These are phyloP conservation scores for Cynopterus brachyotis DNA, from an alignment of 2,113 vertebrate species.

Conservation along the genomic window DNA sequence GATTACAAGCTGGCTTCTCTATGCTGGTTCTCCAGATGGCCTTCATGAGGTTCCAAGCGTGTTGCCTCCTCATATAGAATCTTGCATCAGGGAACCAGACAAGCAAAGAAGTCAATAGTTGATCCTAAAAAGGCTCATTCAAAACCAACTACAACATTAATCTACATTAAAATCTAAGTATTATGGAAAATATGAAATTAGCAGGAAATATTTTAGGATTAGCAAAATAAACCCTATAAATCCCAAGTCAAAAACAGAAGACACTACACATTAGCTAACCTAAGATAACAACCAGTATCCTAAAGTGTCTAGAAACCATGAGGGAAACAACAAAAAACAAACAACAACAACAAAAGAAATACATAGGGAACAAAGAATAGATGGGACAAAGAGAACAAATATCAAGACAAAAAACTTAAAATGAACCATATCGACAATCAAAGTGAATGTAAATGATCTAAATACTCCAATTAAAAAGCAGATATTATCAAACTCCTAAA, in stretches of 20 bases:
- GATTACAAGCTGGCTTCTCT: not conserved
- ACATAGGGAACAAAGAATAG: not conserved
- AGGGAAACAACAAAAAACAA: not conserved
- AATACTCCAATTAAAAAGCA: not conserved
- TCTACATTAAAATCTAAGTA: not conserved
- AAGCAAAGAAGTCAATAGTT: not conserved
- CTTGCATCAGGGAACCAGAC: not conserved
- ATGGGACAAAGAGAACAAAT: not conserved
- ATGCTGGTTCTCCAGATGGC: not conserved
- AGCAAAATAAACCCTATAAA: not conserved
- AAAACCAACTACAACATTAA: not conserved
- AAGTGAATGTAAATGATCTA: conserved; percentile 1
- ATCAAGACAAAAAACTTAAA: not conserved
- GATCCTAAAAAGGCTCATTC: not conserved
- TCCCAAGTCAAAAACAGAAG: conserved; percentile 7
- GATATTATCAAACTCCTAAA: not conserved
- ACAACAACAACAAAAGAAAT: not conserved
- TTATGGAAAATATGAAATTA: not conserved
- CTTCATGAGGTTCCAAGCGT: not conserved
- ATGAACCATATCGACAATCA: not conserved
- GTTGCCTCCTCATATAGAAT: not conserved
- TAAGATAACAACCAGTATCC: not conserved
- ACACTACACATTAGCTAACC: not conserved
- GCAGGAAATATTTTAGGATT: not conserved
- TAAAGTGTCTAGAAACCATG: not conserved